Evolutionary conservation across 2,888 invertebrate species (phyloP).

Genomic region (Strigamia maritima): DNA sequence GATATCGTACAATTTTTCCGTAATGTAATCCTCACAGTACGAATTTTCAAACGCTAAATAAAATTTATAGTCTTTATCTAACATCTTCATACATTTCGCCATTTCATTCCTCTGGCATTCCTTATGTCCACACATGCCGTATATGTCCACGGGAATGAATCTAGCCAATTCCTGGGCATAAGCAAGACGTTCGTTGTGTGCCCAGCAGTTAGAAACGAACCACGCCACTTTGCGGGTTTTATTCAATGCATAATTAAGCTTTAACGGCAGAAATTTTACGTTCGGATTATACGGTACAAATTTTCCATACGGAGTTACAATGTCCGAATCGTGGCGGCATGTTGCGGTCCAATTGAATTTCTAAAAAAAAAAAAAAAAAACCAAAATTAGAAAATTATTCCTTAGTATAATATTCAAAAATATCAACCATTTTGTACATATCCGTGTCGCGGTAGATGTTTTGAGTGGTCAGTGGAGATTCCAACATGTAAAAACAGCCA

Average conservation of each 20-base stretch:
- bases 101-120: conserved; percentile 74
- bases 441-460: conserved; percentile 66
- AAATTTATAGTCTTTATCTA: conserved; percentile 91
- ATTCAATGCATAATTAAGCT: conserved; percentile 75
- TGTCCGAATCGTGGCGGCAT: conserved; percentile 88
- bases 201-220: conserved; percentile 97
- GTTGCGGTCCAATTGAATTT: conserved; percentile 97
- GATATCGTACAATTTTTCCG: conserved; percentile 95
- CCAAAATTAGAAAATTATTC: too few species aligned
- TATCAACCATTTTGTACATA: too few species aligned
- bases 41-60: conserved; percentile 97
- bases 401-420: too few species aligned
- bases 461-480: conserved; percentile 94
- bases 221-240: conserved; percentile 87
- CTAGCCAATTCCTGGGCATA: conserved; percentile 82
- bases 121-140: conserved; percentile 81
- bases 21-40: conserved; percentile 92
- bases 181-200: conserved; percentile 80
- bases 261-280: conserved; percentile 62
- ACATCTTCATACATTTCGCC: conserved; percentile 83
- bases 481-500: conserved; percentile 92
- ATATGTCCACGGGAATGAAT: conserved; percentile 84
- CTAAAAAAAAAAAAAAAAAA: conserved; percentile 50
- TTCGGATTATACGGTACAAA: conserved; percentile 82
- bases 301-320: conserved; percentile 92